Evolutionary conservation across 2,888 invertebrate species (phyloP).

Genomic region (Spatulosminthurus flaviceps): DNA sequence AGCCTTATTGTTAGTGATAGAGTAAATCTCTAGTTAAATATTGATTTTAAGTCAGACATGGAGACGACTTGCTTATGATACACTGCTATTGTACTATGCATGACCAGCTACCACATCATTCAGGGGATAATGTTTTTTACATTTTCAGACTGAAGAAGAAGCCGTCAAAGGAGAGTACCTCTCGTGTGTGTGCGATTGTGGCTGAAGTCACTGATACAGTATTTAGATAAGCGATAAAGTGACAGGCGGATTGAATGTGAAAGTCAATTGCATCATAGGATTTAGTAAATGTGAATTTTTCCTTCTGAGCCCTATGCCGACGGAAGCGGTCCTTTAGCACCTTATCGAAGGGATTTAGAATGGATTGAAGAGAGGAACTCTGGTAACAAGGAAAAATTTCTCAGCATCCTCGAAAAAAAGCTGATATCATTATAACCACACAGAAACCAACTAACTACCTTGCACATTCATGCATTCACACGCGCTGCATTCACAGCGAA

Average conservation of each 20-base stretch:
- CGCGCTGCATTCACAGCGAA: not conserved
- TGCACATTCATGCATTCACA: conserved; percentile 22
- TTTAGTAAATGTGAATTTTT: conserved; percentile 24
- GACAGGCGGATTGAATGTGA: conserved; percentile 35
- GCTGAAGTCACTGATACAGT: conserved; percentile 34
- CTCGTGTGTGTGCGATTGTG: conserved; percentile 28
- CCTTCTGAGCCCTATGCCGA: conserved; percentile 31
- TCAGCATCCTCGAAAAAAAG: conserved; percentile 11
- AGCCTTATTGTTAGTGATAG: conserved; percentile 13
- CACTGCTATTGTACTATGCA: too few species aligned
- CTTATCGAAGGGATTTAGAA: conserved; percentile 41
- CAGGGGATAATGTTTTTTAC: not conserved
- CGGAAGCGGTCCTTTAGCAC: conserved; percentile 34
- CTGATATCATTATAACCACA: conserved; percentile 7
- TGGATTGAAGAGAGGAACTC: conserved; percentile 27
- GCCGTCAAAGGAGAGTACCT: conserved; percentile 34
- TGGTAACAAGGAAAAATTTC: conserved; percentile 22
- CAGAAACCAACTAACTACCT: not conserved
- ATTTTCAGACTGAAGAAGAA: conserved; percentile 2
- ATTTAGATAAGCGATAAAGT: conserved; percentile 35
- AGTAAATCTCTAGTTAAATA: conserved; percentile 8
- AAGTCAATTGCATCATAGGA: conserved; percentile 39
- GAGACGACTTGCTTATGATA: conserved; percentile 9
- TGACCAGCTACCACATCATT: not conserved
- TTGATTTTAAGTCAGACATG: conserved; percentile 38